Percentiles rank a stretch among this genome's conserved stretches.
Conservation (phyloP, 2,888 invertebrate genomes). For the Ametastegia equiseti region DNA sequence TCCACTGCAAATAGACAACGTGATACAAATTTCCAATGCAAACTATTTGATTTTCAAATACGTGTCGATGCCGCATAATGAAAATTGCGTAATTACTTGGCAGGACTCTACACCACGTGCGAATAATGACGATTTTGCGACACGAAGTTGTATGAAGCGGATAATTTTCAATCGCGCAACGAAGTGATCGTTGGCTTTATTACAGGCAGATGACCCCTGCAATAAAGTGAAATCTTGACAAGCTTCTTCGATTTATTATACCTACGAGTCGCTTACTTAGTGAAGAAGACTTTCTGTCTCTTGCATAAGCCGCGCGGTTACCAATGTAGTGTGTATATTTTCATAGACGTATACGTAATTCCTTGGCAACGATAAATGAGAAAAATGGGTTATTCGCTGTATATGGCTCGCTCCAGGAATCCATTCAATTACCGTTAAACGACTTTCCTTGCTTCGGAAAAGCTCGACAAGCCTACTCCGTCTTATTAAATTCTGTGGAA, state of each 20-base stretch:
- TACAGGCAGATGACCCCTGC: background rate
- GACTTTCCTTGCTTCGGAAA: too few relatives aligned
- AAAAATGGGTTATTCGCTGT: background rate
- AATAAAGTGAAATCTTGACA: background rate
- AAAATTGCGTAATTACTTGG: background rate
- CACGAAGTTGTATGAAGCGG: background rate
- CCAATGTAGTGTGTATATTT: background rate
- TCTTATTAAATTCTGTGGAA: too few relatives aligned
- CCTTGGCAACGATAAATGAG: background rate
- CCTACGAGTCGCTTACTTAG: background rate
- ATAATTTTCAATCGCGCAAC: background rate
- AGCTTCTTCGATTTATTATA: background rate
- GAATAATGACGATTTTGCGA: background rate
- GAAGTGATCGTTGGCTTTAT: background rate
- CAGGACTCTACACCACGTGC: background rate
- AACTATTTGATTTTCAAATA: background rate
- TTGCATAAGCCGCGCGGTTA: background rate
- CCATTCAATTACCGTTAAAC: too few relatives aligned
- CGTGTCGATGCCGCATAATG: background rate
- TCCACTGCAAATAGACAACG: too few relatives aligned
- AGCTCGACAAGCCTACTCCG: too few relatives aligned
- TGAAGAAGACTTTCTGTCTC: background rate
- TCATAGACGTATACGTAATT: background rate
- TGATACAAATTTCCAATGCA: background rate
- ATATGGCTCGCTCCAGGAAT: too few relatives aligned